Conservation (phyloP, 2,113 vertebrate species). For the Seriola dumerili region DNA sequence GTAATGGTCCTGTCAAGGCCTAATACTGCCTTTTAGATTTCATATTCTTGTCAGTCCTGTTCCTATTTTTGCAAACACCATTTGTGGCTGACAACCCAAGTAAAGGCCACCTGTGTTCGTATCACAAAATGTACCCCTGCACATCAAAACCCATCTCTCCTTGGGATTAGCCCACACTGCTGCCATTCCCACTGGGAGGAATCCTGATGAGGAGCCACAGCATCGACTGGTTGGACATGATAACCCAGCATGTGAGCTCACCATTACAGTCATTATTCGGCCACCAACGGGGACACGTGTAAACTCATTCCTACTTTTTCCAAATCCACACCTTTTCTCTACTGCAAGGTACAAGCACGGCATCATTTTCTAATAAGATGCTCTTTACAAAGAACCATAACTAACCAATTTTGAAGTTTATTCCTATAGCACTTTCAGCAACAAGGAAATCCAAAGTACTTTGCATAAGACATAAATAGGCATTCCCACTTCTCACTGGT, state of each 20-base stretch:
- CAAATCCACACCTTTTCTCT: constrained; percentile 17
- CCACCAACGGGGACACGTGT: constrained; percentile 28
- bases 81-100: constrained; percentile 45
- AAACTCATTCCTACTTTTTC: constrained; percentile 15
- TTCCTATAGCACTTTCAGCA: not conserved
- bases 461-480: not conserved
- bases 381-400: not conserved
- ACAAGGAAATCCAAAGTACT: not conserved
- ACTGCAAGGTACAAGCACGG: constrained; percentile 8
- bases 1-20: constrained; percentile 29
- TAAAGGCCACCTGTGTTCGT: constrained; percentile 44
- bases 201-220: constrained; percentile 46
- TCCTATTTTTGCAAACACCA: constrained; percentile 37
- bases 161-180: constrained; percentile 49
- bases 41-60: constrained; percentile 32
- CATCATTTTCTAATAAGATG: not conserved
- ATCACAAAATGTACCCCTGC: constrained; percentile 46
- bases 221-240: constrained; percentile 52
- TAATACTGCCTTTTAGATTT: constrained; percentile 39
- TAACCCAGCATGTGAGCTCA: constrained; percentile 55
- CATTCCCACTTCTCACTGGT: not conserved
- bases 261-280: constrained; percentile 35
- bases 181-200: constrained; percentile 56
- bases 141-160: constrained; percentile 59
- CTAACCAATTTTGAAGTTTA: not conserved